Percentiles rank a stretch among this genome's conserved stretches.
phyloP scores from a whole-genome alignment of 2,888 invertebrate genomes.

The Rotaria socialis region DNA sequence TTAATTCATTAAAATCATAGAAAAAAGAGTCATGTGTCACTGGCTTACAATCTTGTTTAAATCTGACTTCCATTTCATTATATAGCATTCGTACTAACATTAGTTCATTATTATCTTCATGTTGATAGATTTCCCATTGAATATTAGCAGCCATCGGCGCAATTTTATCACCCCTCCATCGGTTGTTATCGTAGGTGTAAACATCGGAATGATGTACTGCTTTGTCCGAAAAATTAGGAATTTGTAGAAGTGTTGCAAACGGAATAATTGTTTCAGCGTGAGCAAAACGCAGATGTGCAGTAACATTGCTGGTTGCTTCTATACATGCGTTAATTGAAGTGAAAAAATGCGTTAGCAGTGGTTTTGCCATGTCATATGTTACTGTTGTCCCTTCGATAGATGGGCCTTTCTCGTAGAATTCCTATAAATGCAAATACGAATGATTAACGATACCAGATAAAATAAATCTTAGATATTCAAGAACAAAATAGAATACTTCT shows the following conservation, averaged over 20 bases:
- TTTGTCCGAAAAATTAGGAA: neutral
- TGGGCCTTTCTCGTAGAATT: neutral
- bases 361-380: neutral
- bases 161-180: neutral
- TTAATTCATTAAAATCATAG: slow-evolving; percentile 16
- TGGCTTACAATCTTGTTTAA: neutral
- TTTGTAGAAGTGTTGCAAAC: neutral
- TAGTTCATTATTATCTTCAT: neutral
- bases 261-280: slow-evolving; percentile 5
- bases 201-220: neutral
- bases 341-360: neutral
- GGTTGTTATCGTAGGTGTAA: neutral
- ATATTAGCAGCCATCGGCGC: neutral
- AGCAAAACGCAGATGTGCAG: neutral
- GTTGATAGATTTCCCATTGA: slow-evolving; percentile 11
- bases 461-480: too few relatives aligned
- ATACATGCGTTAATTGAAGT: neutral
- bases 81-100: neutral
- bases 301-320: neutral
- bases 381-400: neutral
- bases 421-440: neutral
- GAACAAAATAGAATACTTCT: neutral
- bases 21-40: neutral
- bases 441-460: too few relatives aligned
- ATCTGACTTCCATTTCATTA: slow-evolving; percentile 12